Evolutionary conservation across 2,113 vertebrate species (phyloP), one percentile per base, ranked within the genome.

Genomic region (Phalacrocorax carbo): DNA sequence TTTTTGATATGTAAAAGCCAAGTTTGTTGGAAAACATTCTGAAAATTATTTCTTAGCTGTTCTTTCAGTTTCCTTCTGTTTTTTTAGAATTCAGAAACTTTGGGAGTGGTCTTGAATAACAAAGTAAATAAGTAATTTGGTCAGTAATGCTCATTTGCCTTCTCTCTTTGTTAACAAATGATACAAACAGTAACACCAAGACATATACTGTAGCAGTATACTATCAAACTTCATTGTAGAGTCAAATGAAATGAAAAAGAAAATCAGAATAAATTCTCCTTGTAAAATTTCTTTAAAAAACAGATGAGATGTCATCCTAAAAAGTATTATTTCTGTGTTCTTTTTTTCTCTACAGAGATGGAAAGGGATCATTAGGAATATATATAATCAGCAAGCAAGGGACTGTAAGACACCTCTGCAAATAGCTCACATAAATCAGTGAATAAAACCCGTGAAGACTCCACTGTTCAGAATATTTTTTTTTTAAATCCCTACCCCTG

Each of bases 351-450:
- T 90, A 84, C 21, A 88, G 86, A 82, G 64, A 68, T 83, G 76
- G 75, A 76, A 88, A 95, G 71, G 55, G 44, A 93, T 94, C 72
- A 88, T 90, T 93, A 96, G 60, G 48, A 86, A 66, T 92, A 94
- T 71, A 94, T 65, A 91, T 64, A 93, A 69, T 44, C 77, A 93
- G 54, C 14, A 96, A 76, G 69, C 15, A 94, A 92, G 22, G 32
- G 32, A 52, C 19, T 77, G 26, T 77, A 88, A 92, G 57, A 84
- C 48, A 85, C 15, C 80, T 72, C 86, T 91, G 88, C 49, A 94
- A 93, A 71, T 11, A 96, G 61, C 3, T 11, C 49, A 69, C 40
- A 93, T 94, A 93, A 57, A 72, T 82, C 62, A 65, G 66, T 49
- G 83, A 96, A 82, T n/a, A 95, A 97, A 96, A 81, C 48, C 62